Percentiles rank a stretch among this genome's conserved stretches.
phyloP scores from a whole-genome alignment of 2,797 vertebrate species.

The Catamblyrhynchus diadema region DNA sequence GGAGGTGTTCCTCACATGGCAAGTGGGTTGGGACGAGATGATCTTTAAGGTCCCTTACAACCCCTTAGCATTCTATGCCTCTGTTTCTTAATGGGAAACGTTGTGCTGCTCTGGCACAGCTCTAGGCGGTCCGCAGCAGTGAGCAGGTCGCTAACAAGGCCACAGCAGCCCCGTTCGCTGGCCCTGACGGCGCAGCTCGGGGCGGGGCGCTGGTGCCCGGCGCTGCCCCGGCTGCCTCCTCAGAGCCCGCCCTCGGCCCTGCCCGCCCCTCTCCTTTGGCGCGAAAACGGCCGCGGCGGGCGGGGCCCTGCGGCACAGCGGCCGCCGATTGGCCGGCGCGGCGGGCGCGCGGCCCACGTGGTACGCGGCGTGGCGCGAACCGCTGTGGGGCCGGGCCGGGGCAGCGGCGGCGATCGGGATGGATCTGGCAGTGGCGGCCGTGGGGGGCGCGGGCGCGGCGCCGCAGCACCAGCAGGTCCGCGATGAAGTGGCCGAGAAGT shows the following conservation, averaged over 20 bases:
- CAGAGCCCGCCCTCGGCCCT: accelerated
- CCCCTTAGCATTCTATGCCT: accelerated
- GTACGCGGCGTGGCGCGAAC: constrained; percentile 76
- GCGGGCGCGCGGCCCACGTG: constrained; percentile 46
- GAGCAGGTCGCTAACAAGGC: no score
- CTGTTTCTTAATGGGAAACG: accelerated
- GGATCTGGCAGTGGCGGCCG: constrained; percentile 79
- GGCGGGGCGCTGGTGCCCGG: not conserved
- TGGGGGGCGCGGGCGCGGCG: constrained; percentile 69
- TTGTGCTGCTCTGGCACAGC: accelerated
- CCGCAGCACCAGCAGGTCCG: constrained; percentile 83
- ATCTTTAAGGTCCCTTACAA: not conserved
- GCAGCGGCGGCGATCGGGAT: constrained; percentile 30
- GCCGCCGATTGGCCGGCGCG: constrained; percentile 71
- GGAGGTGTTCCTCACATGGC: no score
- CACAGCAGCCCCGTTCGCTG: accelerated
- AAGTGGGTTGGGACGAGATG: not conserved
- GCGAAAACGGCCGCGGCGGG: not conserved
- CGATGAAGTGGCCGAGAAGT: constrained; percentile 95
- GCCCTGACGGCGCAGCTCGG: not conserved
- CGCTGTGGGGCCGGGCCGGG: accelerated
- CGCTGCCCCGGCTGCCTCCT: accelerated
- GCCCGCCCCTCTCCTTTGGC: not conserved
- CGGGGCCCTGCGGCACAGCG: not conserved
- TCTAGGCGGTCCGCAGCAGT: accelerated